Evolutionary conservation across 2,113 vertebrate genomes (phyloP).

Genomic region (Loxodonta africana): DNA sequence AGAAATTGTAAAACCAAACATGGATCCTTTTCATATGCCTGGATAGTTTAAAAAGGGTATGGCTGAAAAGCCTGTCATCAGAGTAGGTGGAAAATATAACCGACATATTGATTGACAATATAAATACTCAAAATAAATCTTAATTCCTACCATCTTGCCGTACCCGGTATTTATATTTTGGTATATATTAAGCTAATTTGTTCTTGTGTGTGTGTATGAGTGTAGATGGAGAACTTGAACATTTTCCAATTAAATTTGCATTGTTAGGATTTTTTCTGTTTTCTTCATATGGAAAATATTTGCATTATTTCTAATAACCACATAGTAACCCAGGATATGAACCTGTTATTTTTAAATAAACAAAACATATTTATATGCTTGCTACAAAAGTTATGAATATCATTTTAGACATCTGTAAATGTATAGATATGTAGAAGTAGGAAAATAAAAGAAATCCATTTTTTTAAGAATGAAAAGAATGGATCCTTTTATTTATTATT

Average conservation of each 20-base stretch:
- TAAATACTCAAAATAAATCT: slow-evolving; percentile 14
- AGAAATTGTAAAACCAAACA: slow-evolving; percentile 50
- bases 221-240: neutral
- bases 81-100: neutral
- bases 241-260: neutral
- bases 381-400: slow-evolving; percentile 19
- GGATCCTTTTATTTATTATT: neutral
- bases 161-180: neutral
- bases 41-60: neutral
- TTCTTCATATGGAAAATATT: slow-evolving; percentile 25
- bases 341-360: neutral
- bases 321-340: neutral
- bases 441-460: neutral
- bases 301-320: neutral
- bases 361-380: neutral
- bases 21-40: neutral
- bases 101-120: too few species aligned
- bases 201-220: too few species aligned
- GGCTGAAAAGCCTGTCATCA: neutral
- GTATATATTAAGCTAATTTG: neutral
- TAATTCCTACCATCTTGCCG: neutral
- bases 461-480: neutral
- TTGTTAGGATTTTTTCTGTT: neutral
- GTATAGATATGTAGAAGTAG: neutral
- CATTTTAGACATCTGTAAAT: neutral